These are phyloP conservation scores for Poicephalus meyeri DNA, from an alignment of 2,113 vertebrate species.

Conservation along the genomic window DNA sequence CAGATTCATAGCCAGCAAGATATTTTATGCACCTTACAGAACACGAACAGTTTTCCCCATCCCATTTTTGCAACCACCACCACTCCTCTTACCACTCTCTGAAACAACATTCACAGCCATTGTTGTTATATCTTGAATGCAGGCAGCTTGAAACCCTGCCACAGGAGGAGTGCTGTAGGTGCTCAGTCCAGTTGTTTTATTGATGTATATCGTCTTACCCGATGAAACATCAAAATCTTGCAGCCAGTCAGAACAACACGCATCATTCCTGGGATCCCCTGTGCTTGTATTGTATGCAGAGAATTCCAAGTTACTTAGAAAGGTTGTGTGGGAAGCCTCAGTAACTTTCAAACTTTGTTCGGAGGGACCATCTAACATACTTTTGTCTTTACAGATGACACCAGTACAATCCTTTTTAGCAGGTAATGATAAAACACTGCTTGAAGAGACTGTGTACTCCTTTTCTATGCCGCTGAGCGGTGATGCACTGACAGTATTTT, in stretches of 20 bases:
- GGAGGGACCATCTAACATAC: background rate
- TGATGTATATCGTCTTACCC: constrained; percentile 87
- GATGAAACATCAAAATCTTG: constrained; percentile 81
- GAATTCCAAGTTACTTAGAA: background rate
- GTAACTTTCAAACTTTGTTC: constrained; percentile 1
- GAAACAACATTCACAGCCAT: constrained; percentile 86
- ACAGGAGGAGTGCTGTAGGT: constrained; percentile 76
- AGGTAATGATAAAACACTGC: background rate
- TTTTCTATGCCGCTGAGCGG: background rate
- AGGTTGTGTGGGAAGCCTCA: background rate
- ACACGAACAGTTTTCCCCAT: background rate
- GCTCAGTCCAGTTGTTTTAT: constrained; percentile 90
- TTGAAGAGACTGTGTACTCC: background rate
- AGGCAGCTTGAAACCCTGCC: constrained; percentile 72
- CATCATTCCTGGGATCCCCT: background rate
- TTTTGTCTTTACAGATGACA: background rate
- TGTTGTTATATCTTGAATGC: constrained; percentile 87
- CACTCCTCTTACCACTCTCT: constrained; percentile 80
- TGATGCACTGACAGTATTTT: background rate
- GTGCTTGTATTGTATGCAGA: background rate
- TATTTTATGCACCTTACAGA: background rate
- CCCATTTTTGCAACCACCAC: background rate
- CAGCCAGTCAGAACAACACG: constrained; percentile 75
- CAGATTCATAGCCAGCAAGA: background rate
- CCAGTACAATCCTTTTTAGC: background rate